Evolutionary conservation across 2,888 invertebrate species (phyloP).

Genomic region (Pycnomerus fuliginosus): DNA sequence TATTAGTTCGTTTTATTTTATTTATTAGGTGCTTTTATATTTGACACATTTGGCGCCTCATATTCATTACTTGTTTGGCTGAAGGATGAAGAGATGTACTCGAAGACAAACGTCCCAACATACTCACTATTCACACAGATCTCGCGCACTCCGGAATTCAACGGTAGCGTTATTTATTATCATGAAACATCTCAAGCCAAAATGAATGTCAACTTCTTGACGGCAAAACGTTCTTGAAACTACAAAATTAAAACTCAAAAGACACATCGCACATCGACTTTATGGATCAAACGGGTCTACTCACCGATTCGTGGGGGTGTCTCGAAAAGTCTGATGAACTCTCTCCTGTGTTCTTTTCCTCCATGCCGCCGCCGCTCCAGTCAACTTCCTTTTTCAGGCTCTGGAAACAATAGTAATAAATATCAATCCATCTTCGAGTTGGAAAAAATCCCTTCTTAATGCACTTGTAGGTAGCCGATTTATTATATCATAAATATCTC

Average conservation of each 20-base stretch:
- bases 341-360: conserved; percentile 77
- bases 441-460: too few species aligned
- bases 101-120: not conserved
- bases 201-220: conserved; percentile 96
- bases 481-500: too few species aligned
- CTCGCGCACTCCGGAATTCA: conserved; percentile 1
- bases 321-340: conserved; percentile 72
- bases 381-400: conserved; percentile 88
- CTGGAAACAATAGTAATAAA: conserved; percentile 50
- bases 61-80: too few species aligned
- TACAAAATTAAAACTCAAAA: too few species aligned
- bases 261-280: too few species aligned
- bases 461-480: too few species aligned
- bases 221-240: too few species aligned
- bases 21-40: too few species aligned
- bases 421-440: not conserved
- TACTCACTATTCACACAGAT: conserved; percentile 2
- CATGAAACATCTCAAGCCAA: conserved; percentile 68
- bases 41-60: too few species aligned
- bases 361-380: conserved; percentile 67
- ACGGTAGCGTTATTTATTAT: not conserved
- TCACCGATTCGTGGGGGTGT: conserved; percentile 81
- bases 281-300: too few species aligned
- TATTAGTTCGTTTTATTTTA: too few species aligned
- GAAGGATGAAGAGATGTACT: conserved; percentile 31